A percentile compares a stretch with the other conserved stretches of the same genome.
Evolutionary conservation across 2,888 invertebrate genomes (phyloP).

Genomic region (Drosophila atripex): DNA sequence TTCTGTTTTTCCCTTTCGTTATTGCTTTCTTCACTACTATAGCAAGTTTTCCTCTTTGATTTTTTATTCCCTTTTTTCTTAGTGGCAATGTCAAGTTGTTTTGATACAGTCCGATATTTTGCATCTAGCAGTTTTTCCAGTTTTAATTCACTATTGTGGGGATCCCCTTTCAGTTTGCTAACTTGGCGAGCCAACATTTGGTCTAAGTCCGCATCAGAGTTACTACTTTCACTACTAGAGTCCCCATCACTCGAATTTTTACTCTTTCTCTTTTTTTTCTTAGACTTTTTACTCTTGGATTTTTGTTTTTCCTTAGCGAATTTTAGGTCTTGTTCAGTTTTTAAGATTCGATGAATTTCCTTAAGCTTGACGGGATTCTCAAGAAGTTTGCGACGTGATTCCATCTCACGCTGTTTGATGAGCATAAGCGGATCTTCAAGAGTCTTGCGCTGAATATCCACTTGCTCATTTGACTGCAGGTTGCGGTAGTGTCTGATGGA

Average conservation of each 20-base stretch:
- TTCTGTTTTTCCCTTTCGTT: conserved; percentile 5
- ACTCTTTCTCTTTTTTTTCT: conserved; percentile 74
- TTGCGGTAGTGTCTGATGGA: conserved; percentile 86
- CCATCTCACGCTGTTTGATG: conserved; percentile 95
- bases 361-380: conserved; percentile 97
- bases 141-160: conserved; percentile 70
- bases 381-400: conserved; percentile 91
- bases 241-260: conserved; percentile 74
- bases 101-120: conserved; percentile 82
- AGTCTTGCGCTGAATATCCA: conserved; percentile 94
- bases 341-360: conserved; percentile 91
- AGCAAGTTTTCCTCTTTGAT: conserved; percentile 38
- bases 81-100: conserved; percentile 82
- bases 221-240: conserved; percentile 83
- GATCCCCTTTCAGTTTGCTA: conserved; percentile 86
- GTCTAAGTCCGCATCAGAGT: conserved; percentile 85
- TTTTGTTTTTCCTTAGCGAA: conserved; percentile 49
- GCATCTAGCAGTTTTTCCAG: conserved; percentile 81
- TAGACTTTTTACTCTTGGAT: conserved; percentile 67
- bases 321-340: conserved; percentile 84
- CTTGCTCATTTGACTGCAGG: conserved; percentile 87
- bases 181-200: conserved; percentile 85
- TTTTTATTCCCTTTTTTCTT: conserved; percentile 58
- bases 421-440: conserved; percentile 96
- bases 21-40: conserved; percentile 38